Evolutionary conservation across 2,797 vertebrate genomes (phyloP).

Genomic region (Rhabdomys pumilio): DNA sequence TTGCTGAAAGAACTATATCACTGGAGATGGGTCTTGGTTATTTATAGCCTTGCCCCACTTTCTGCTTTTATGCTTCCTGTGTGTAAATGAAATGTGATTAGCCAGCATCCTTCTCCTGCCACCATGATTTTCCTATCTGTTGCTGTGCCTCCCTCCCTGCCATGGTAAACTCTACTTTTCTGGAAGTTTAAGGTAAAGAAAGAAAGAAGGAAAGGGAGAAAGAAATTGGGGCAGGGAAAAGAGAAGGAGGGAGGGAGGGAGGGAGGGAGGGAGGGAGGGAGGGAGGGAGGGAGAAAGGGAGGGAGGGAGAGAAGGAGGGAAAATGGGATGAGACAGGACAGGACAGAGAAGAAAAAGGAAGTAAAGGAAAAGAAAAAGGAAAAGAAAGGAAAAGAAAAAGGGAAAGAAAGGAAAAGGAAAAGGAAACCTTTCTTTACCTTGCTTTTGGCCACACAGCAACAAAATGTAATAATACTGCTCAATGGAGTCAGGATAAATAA

Average conservation of each 20-base stretch:
- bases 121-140: background rate
- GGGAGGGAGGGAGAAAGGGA: too few relatives aligned
- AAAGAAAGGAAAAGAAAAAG: too few relatives aligned
- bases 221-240: too few relatives aligned
- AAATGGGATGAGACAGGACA: too few relatives aligned
- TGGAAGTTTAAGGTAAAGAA: background rate
- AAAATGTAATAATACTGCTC: background rate
- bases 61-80: background rate
- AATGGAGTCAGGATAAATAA: background rate
- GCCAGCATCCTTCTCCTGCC: background rate
- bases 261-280: too few relatives aligned
- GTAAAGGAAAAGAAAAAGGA: too few relatives aligned
- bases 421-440: background rate
- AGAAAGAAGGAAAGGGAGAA: too few relatives aligned
- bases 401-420: background rate
- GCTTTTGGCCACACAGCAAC: background rate
- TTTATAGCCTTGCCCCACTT: background rate
- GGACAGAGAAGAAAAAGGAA: too few relatives aligned
- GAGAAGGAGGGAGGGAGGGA: too few relatives aligned
- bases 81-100: background rate
- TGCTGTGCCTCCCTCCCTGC: background rate
- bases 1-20: background rate
- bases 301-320: too few relatives aligned
- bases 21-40: background rate
- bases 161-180: background rate